Base-by-base conservation (phyloP, 30 jellyfish, hydroid and myxozoan genomes). In the Hydractinia echinata region DNA sequence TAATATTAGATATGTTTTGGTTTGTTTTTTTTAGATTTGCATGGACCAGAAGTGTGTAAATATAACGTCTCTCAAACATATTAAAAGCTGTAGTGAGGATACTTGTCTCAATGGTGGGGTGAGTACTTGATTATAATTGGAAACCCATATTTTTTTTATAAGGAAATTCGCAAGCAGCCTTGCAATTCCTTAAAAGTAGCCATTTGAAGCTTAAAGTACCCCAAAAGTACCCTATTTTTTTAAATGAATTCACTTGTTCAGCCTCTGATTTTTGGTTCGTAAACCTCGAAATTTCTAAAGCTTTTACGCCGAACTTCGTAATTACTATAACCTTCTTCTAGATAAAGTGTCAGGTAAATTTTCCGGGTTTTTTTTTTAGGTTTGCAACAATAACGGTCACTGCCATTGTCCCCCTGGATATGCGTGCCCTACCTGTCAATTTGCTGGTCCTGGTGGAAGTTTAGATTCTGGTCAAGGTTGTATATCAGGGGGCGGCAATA, bases 401-500 rank as follows among this genome's bases (percentile, higher is more conserved):
- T 91, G 97, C 62, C 97, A 91, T 52, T 91, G 97, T 54, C 90
- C 95, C 7, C 84, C 83, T 50, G 97, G 97, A 1, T 91, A 69
- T 77, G 96, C 97, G 6, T 91, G 97, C 83, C 97, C 97, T 7
- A 84, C 82, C 68, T 91, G 97, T 77, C 81, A 69, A 70, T 83
- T 79, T 8, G 83, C 96, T 15, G 97, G 97, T 10, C 83, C 80
- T 5, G 97, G 97, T 53, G 97, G 97, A 8, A 91, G 97, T 68
- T 55, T 71, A 8, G 91, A 91, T 83, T 91, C 97, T 20, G 97
- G 87, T 10, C 87, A 80, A 80, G 87, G 87, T 5, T 80, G 87
- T 80, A 62, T 80, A 30, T 30, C 44, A 30, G 44, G 44, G 2
- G 44, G 44, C 44, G 44, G 44, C 2, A 30, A 30, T 30, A 30